Percentiles rank a stretch among this genome's conserved stretches.
Conservation (phyloP, 2,888 invertebrate species). For the Oxystoma pomonae region DNA sequence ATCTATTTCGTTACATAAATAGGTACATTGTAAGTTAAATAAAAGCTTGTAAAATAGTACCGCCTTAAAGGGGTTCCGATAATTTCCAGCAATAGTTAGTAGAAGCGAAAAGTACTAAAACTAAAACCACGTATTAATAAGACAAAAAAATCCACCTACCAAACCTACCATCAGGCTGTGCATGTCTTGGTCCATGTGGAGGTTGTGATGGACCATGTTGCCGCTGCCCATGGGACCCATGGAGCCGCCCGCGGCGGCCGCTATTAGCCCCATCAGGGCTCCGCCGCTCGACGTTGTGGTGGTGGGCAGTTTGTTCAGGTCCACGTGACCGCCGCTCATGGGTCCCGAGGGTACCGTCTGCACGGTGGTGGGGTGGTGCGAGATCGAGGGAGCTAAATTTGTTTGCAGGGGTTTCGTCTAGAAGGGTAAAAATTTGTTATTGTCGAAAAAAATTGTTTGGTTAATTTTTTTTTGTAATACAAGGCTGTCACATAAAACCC, state of each 20-base stretch:
- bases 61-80: too few species aligned
- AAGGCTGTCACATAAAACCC: too few species aligned
- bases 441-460: too few species aligned
- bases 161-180: slow-evolving; percentile 29
- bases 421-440: too few species aligned
- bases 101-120: too few species aligned
- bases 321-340: background rate
- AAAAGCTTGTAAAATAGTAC: too few species aligned
- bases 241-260: background rate
- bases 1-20: too few species aligned
- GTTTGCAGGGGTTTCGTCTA: background rate
- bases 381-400: background rate
- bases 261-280: background rate
- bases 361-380: background rate
- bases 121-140: background rate
- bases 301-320: background rate
- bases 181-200: slow-evolving; percentile 32
- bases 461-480: too few species aligned
- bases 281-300: background rate
- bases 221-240: slow-evolving; percentile 26
- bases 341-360: background rate
- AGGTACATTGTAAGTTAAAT: too few species aligned
- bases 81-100: too few species aligned
- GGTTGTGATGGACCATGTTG: slow-evolving; percentile 27
- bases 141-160: slow-evolving; percentile 19